Percentiles rank a stretch among this genome's conserved stretches.
These are phyloP conservation scores for Eulemur coronatus DNA, from an alignment of 2,797 vertebrate genomes.

Conservation along the genomic window DNA sequence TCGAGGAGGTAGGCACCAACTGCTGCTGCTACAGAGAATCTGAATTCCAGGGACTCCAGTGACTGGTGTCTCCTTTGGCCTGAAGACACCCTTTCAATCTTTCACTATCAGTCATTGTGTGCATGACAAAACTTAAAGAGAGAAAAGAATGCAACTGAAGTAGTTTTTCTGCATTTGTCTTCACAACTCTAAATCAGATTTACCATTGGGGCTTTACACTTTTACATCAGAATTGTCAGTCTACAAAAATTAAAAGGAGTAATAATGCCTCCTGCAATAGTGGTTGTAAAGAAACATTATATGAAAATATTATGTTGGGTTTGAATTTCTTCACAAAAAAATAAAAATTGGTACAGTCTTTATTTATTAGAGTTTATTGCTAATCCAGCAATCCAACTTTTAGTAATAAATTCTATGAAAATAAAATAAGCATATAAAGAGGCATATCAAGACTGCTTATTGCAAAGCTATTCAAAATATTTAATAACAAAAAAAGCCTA, in stretches of 20 bases:
- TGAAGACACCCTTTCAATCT: background rate
- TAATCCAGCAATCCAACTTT: background rate
- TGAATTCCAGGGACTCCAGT: background rate
- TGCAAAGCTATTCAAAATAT: background rate
- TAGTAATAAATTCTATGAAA: background rate
- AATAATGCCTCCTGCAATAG: background rate
- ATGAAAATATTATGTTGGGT: background rate
- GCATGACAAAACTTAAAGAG: background rate
- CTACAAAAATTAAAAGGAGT: background rate
- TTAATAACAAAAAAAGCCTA: background rate
- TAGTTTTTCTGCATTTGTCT: background rate
- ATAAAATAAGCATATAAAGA: background rate
- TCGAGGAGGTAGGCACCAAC: background rate
- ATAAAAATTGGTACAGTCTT: background rate
- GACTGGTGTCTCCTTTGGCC: background rate
- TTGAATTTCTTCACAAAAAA: conserved; percentile 36
- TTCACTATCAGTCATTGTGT: background rate
- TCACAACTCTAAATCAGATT: background rate
- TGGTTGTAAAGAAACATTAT: background rate
- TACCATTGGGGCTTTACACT: background rate
- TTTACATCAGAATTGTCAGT: conserved; percentile 33
- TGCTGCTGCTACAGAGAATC: background rate
- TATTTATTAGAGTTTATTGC: background rate
- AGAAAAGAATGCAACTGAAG: background rate
- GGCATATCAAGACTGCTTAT: background rate